Percentiles rank a stretch among this genome's conserved stretches.
phyloP scores from a whole-genome alignment of 35 echinoderm and acorn worm genomes.

The Hemicentrotus pulcherrimus region DNA sequence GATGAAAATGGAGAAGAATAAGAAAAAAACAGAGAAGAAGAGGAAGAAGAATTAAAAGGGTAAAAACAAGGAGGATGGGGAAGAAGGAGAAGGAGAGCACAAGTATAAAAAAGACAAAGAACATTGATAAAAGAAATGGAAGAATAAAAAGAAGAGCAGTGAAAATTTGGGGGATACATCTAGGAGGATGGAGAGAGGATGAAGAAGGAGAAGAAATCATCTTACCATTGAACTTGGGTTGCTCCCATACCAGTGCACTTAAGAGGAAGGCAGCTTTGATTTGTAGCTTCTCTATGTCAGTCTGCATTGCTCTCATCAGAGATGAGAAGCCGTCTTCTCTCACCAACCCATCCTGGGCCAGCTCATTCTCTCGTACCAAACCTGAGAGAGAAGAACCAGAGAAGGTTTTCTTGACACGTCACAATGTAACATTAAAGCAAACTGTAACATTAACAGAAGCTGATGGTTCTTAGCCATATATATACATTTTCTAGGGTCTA shows the following conservation, averaged over 20 bases:
- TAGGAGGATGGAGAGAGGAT: not conserved
- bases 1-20: not conserved
- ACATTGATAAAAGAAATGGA: no score
- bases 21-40: not conserved
- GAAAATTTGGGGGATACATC: no score
- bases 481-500: no score
- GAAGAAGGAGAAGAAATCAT: not conserved
- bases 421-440: no score
- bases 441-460: no score
- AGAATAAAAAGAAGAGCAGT: no score
- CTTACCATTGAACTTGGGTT: conserved; percentile 85
- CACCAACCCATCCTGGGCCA: conserved; percentile 50
- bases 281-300: conserved; percentile 76
- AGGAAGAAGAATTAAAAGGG: no score
- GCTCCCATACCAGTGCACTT: conserved; percentile 60
- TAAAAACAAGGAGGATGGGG: not conserved
- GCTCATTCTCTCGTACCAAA: conserved; percentile 62
- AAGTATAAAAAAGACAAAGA: not conserved
- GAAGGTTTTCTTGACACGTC: no score
- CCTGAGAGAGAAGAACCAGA: no score
- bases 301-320: conserved; percentile 91
- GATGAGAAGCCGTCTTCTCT: conserved; percentile 80
- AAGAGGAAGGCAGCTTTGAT: conserved; percentile 93
- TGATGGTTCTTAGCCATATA: no score
- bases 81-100: not conserved